phyloP scores from a whole-genome alignment of 2,797 vertebrate species.

The Sylvilagus floridanus region DNA sequence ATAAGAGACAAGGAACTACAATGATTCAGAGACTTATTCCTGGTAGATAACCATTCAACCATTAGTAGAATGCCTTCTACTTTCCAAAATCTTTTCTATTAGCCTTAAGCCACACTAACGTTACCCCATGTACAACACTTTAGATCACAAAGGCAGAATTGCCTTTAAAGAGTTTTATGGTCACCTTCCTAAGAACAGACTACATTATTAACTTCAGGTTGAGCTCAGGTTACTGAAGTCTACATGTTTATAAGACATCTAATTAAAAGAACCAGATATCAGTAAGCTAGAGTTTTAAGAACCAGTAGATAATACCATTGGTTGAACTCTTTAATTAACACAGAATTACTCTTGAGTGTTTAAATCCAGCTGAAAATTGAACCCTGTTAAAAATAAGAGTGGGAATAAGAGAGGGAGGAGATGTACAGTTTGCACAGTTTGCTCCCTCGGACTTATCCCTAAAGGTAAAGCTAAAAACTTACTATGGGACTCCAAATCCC shows the following conservation, averaged over 20 bases:
- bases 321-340: too few species aligned
- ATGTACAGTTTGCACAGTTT: too few species aligned
- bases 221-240: not conserved
- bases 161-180: not conserved
- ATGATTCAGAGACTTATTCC: slow-evolving; percentile 17
- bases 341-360: too few species aligned
- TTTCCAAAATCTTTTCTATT: slow-evolving; percentile 30
- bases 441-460: too few species aligned
- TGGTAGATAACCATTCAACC: slow-evolving; percentile 5
- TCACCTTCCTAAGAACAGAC: slow-evolving; percentile 35
- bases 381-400: too few species aligned
- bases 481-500: too few species aligned
- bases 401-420: too few species aligned
- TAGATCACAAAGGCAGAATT: slow-evolving; percentile 11
- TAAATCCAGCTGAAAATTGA: too few species aligned
- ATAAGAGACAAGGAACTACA: slow-evolving; percentile 41
- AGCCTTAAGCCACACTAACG: not conserved
- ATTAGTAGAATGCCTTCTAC: not conserved
- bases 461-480: too few species aligned
- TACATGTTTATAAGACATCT: not conserved
- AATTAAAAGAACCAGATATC: not conserved
- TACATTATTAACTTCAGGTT: not conserved
- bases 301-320: too few species aligned
- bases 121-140: not conserved
- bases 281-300: slow-evolving; percentile 46